Conservation (phyloP, 1,140 invertebrate genomes). For the Patella vulgata region DNA sequence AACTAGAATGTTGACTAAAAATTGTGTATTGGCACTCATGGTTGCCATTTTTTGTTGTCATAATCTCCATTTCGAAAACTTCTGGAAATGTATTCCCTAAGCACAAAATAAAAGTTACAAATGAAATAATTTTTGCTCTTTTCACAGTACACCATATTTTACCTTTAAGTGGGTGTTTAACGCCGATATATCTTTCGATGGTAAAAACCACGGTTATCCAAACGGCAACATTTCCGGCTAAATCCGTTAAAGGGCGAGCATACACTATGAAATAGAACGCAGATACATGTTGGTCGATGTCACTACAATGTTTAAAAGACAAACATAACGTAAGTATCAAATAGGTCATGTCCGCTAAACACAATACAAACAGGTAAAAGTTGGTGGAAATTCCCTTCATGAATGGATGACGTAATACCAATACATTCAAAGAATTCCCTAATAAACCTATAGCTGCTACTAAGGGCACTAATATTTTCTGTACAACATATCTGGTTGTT, state of each 20-base stretch:
- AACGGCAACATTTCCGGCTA: conserved; percentile 72
- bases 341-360: conserved; percentile 78
- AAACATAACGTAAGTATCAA: conserved; percentile 71
- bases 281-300: conserved; percentile 16
- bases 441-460: conserved; percentile 65
- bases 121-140: conserved; percentile 70
- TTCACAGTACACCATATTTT: conserved; percentile 75
- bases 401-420: conserved; percentile 73
- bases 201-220: conserved; percentile 82
- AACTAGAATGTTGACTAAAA: conserved; percentile 67
- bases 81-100: conserved; percentile 75
- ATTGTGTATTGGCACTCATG: neutral
- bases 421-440: conserved; percentile 53
- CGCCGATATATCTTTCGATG: conserved; percentile 80
- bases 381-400: conserved; percentile 83
- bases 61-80: conserved; percentile 70
- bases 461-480: conserved; percentile 50
- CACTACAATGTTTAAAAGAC: conserved; percentile 45
- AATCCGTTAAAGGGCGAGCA: conserved; percentile 71
- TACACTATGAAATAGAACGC: conserved; percentile 67
- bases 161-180: conserved; percentile 78
- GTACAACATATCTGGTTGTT: conserved; percentile 48
- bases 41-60: neutral
- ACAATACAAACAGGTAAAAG: conserved; percentile 77
- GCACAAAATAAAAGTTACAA: conserved; percentile 72